Conservation (phyloP, 2,113 vertebrate genomes). For the Atrichornis clamosus region DNA sequence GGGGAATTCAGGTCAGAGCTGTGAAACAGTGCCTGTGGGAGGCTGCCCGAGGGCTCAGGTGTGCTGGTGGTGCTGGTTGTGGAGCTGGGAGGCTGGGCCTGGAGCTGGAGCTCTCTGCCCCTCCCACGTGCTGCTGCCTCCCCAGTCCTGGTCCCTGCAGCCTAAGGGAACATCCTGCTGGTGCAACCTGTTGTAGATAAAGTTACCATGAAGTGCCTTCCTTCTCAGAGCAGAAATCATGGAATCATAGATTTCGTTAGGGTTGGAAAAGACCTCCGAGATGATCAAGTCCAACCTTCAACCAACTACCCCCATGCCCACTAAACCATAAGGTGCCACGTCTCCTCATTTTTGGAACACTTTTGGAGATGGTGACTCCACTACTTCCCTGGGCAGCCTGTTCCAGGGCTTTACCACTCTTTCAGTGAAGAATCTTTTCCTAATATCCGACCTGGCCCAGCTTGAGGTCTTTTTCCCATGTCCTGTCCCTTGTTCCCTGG, state of each 20-base stretch:
- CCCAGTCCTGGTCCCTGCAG: neutral
- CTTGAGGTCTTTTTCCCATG: neutral
- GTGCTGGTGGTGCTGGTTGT: neutral
- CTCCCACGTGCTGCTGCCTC: neutral
- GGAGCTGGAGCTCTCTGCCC: neutral
- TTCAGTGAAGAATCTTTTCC: neutral
- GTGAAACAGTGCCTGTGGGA: neutral
- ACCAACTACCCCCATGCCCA: neutral
- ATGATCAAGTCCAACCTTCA: neutral
- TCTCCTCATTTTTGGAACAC: neutral
- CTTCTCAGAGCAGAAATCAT: neutral
- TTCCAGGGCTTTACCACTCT: neutral
- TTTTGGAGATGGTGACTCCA: neutral
- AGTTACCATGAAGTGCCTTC: neutral
- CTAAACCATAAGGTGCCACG: neutral
- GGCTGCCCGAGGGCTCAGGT: neutral
- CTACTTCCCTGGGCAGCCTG: neutral
- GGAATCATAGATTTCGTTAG: neutral
- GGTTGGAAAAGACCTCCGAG: neutral
- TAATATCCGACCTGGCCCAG: neutral
- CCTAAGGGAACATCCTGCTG: neutral
- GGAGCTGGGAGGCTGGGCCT: neutral
- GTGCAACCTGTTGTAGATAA: neutral
- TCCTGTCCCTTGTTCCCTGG: neutral
- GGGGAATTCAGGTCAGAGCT: neutral